phyloP scores from a whole-genome alignment of 2,797 vertebrate species.

The Gambelia wislizenii region DNA sequence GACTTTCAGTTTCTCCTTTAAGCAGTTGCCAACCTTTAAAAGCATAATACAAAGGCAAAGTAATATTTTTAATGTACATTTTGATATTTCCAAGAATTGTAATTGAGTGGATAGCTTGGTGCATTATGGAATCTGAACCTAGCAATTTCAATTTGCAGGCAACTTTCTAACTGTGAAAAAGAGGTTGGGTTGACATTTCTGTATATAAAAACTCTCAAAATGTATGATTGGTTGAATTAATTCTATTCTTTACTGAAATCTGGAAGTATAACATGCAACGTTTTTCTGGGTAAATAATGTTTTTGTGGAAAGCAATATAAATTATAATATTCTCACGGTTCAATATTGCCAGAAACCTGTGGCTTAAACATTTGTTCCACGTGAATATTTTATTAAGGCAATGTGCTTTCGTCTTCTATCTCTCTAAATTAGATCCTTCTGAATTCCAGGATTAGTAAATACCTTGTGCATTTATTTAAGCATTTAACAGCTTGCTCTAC shows the following conservation, averaged over 20 bases:
- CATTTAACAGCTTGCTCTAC: slow-evolving; percentile 8
- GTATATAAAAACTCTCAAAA: neutral
- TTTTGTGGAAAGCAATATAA: slow-evolving; percentile 12
- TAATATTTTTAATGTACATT: neutral
- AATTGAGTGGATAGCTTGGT: neutral
- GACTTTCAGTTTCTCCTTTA: neutral
- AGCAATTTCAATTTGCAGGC: slow-evolving; percentile 4
- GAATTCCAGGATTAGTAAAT: neutral
- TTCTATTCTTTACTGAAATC: neutral
- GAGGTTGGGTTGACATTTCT: slow-evolving; percentile 2
- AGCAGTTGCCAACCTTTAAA: neutral
- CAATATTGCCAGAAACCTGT: neutral
- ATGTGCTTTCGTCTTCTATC: neutral
- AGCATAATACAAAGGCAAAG: neutral
- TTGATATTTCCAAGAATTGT: neutral
- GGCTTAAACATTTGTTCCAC: neutral
- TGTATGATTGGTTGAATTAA: slow-evolving; percentile 1
- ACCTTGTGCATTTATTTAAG: neutral
- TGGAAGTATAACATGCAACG: neutral
- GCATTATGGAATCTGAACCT: neutral
- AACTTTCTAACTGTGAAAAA: neutral
- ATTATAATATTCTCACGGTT: slow-evolving; percentile 2
- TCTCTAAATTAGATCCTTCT: neutral
- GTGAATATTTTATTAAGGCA: neutral
- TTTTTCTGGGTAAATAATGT: slow-evolving; percentile 6